Percentiles rank a stretch among this genome's conserved stretches.
phyloP scores from a whole-genome alignment of 2,888 invertebrate species.

The Argyresthia albistria region DNA sequence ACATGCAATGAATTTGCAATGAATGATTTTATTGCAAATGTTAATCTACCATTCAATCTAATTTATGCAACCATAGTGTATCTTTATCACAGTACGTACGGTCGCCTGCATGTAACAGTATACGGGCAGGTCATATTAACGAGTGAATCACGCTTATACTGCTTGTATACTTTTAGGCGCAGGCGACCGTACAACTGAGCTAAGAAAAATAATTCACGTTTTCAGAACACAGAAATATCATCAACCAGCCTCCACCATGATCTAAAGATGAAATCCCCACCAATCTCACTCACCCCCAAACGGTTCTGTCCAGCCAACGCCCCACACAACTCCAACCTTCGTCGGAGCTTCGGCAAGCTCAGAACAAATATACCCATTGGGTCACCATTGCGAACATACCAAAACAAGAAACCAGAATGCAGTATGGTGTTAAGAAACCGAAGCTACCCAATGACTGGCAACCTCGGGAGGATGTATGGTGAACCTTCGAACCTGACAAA shows the following conservation, averaged over 20 bases:
- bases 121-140: no score
- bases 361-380: not conserved
- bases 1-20: no score
- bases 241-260: conserved; percentile 22
- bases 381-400: not conserved
- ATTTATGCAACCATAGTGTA: no score
- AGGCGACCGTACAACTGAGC: no score
- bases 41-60: no score
- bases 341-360: not conserved
- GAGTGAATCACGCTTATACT: no score
- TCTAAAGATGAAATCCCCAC: conserved; percentile 24
- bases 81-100: no score
- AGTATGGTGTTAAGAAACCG: conserved; percentile 43
- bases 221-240: conserved; percentile 31
- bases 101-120: no score
- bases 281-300: conserved; percentile 18
- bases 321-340: not conserved
- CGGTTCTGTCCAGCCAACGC: not conserved
- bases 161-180: no score
- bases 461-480: not conserved
- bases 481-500: no score
- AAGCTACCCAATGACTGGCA: not conserved
- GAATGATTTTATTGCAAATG: no score
- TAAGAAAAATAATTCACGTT: no score
- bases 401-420: conserved; percentile 13